A percentile compares a stretch with the other conserved stretches of the same genome.
These are phyloP conservation scores for Scaptomyza flava DNA, from an alignment of 2,888 invertebrate genomes.

Conservation along the genomic window DNA sequence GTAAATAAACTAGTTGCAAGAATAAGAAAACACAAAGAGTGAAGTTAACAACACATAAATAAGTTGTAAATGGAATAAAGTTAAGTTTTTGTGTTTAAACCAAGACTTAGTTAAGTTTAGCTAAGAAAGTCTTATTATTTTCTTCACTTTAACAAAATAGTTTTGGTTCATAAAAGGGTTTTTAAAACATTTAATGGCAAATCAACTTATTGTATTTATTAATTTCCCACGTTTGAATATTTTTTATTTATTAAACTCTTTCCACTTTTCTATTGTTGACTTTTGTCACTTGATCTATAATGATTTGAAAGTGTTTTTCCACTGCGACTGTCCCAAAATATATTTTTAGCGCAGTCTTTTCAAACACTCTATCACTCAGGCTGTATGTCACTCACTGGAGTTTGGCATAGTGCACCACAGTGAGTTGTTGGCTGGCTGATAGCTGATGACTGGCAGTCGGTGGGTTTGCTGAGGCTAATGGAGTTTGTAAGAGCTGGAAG, in stretches of 20 bases:
- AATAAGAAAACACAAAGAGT: background rate
- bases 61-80: background rate
- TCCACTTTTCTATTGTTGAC: no score
- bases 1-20: constrained; percentile 10
- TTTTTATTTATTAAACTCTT: background rate
- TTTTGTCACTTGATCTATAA: constrained; percentile 2
- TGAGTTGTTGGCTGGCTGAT: constrained; percentile 36
- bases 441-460: background rate
- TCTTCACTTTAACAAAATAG: background rate
- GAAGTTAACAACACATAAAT: background rate
- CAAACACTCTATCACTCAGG: constrained; percentile 29
- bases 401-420: constrained; percentile 33
- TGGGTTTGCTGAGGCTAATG: constrained; percentile 56
- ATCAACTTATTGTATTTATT: no score
- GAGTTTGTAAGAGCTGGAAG: constrained; percentile 56
- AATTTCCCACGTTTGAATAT: background rate
- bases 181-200: no score
- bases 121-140: no score
- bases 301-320: constrained; percentile 10
- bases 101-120: background rate
- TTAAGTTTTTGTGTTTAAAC: background rate
- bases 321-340: constrained; percentile 11
- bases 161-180: no score
- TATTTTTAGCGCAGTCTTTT: constrained; percentile 5
- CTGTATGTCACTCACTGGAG: constrained; percentile 32